These are phyloP conservation scores for Nemopilema nomurai DNA, from an alignment of 30 jellyfish, hydroid and myxozoan genomes.

Conservation along the genomic window DNA sequence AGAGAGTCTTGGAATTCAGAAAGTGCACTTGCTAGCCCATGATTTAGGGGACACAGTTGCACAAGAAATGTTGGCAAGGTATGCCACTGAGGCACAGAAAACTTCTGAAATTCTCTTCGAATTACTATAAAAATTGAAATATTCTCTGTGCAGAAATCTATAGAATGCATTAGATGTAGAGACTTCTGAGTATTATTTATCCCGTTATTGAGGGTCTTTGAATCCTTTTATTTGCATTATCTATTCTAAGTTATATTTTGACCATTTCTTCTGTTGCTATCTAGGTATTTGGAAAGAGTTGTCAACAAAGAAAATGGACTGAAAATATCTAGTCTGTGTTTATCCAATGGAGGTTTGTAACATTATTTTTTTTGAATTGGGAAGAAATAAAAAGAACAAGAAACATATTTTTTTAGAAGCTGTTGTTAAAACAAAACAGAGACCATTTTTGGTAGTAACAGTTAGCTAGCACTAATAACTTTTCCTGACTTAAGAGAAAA, in stretches of 20 bases:
- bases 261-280: neutral
- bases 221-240: no score
- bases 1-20: slow-evolving; percentile 35
- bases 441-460: no score
- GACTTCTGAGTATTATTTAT: no score
- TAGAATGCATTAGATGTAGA: no score
- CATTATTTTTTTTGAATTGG: neutral
- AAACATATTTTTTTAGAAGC: no score
- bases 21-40: slow-evolving; percentile 78
- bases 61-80: slow-evolving; percentile 89
- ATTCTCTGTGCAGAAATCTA: no score
- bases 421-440: no score
- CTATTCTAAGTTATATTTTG: no score
- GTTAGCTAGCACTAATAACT: no score
- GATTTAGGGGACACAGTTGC: slow-evolving; percentile 95
- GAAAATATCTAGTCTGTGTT: slow-evolving; percentile 69
- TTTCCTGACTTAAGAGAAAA: no score
- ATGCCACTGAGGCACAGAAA: neutral
- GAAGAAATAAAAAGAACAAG: neutral
- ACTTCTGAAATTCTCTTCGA: no score
- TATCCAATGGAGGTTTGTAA: slow-evolving; percentile 87
- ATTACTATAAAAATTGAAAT: neutral
- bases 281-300: slow-evolving; percentile 30
- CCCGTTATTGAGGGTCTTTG: no score
- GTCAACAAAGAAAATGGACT: slow-evolving; percentile 27